Base-by-base conservation (phyloP, 30 jellyfish, hydroid and myxozoan species). In the Aurelia coerulea region DNA sequence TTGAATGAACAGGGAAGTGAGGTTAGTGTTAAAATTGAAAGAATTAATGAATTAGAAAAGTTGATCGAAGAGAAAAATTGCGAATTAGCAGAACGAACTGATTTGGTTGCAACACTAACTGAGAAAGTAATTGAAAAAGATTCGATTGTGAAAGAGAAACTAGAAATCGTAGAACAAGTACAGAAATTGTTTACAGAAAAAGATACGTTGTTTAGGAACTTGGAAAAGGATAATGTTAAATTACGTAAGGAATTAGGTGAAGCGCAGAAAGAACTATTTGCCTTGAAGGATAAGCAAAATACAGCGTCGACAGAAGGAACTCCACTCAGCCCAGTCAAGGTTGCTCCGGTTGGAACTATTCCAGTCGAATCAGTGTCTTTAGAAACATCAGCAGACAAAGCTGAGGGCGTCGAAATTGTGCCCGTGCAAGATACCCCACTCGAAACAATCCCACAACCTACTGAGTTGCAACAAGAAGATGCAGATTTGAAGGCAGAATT, bases 401-500 rank as follows among this genome's bases (percentile, higher is more conserved):
- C 29, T 2, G 65, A 39, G 34, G 33, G 3, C 23, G 42, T 31
- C 14, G 65, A 10, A 31, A 41, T 17, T 6, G 18, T 14, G 32
- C 54, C 49, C 5, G 70, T 37, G 9, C 64, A 49, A 74, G 85
- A 16, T 13, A 3, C 66, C 29, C 37, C 82, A 12, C 35, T 18
- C 23, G 85, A 52, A 18, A 15, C 33, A 10, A 12, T 15, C 4
- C 4, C 70, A 10, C 12, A 3, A 6, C 70, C 31, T 17, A n/a
- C 35, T 23, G 70, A 60, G 35, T n/a, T 34, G 2, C 70, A 60
- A 60, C 13, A 19, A 2, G 89, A 18, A 54, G 89, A 31, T 39
- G 74, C 42, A 9, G 56, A 37, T 46, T 65, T 92, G 80, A 80
- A 78, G 92, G 92, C 70, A 37, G 92, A 86, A 35, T 32, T 91